Conservation (phyloP, 1,140 invertebrate genomes). For the Orchestia grillus region DNA sequence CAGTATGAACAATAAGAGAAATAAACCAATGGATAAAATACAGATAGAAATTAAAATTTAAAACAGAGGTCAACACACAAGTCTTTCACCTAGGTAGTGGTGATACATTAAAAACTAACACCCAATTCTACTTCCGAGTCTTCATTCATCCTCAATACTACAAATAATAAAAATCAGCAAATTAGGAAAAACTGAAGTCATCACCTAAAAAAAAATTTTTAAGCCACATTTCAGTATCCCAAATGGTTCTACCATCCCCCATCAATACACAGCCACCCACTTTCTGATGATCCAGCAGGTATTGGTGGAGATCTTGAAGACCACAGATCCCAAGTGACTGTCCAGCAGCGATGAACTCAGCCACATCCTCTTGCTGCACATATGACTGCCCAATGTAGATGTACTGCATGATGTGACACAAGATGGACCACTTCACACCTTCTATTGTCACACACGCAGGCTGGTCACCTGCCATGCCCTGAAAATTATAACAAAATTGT, state of each 20-base stretch:
- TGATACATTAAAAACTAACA: no score
- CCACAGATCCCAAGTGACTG: slow-evolving; percentile 13
- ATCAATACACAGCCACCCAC: background rate
- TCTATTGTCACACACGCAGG: background rate
- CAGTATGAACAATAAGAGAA: no score
- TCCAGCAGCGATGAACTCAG: slow-evolving; percentile 15
- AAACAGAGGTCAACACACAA: no score
- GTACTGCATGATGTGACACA: slow-evolving; percentile 48
- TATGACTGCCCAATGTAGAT: slow-evolving; percentile 41
- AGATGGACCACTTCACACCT: background rate
- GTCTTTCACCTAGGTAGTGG: no score
- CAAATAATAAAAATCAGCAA: background rate
- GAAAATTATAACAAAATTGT: background rate
- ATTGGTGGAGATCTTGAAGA: slow-evolving; percentile 3
- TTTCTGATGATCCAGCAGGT: background rate
- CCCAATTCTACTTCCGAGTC: background rate
- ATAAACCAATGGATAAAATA: no score
- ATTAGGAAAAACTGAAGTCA: background rate
- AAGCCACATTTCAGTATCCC: background rate
- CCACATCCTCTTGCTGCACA: slow-evolving; percentile 1
- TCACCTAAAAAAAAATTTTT: background rate
- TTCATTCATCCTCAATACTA: background rate
- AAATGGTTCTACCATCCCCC: background rate
- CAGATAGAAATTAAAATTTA: no score
- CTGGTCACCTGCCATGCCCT: background rate